Percentiles rank a stretch among this genome's conserved stretches.
Evolutionary conservation across 2,888 invertebrate species (phyloP).

Genomic region (Unio pictorum): DNA sequence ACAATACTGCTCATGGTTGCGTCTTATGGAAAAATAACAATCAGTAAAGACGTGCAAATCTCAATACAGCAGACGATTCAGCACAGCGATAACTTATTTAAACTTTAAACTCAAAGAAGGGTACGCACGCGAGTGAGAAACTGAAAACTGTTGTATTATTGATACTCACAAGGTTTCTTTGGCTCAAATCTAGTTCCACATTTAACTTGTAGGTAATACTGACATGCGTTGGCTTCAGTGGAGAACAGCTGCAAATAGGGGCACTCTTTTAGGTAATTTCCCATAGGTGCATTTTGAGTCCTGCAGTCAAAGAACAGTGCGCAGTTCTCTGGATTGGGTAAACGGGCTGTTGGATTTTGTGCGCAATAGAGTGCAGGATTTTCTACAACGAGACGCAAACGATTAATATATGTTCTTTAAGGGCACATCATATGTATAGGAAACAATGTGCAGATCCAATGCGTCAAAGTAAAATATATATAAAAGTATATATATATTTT

Average conservation of each 20-base stretch:
- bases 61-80: too few species aligned
- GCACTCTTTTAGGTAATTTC: conserved; percentile 42
- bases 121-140: neutral
- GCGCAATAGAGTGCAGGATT: conserved; percentile 38
- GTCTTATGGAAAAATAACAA: too few species aligned
- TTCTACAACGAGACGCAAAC: conserved; percentile 12
- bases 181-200: conserved; percentile 45
- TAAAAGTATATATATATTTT: too few species aligned
- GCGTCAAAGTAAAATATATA: too few species aligned
- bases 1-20: too few species aligned
- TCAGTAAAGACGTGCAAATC: too few species aligned
- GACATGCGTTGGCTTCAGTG: conserved; percentile 32
- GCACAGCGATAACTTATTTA: too few species aligned
- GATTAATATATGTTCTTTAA: too few species aligned
- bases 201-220: conserved; percentile 32
- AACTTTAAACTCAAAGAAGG: too few species aligned
- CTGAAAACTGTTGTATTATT: neutral
- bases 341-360: conserved; percentile 38
- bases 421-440: too few species aligned
- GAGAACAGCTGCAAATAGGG: conserved; percentile 45
- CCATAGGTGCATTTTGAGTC: conserved; percentile 31
- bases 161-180: conserved; percentile 44
- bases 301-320: conserved; percentile 44
- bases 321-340: conserved; percentile 38
- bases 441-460: too few species aligned